phyloP scores from a whole-genome alignment of 2,113 vertebrate genomes.

The Hemibagrus wyckioides region DNA sequence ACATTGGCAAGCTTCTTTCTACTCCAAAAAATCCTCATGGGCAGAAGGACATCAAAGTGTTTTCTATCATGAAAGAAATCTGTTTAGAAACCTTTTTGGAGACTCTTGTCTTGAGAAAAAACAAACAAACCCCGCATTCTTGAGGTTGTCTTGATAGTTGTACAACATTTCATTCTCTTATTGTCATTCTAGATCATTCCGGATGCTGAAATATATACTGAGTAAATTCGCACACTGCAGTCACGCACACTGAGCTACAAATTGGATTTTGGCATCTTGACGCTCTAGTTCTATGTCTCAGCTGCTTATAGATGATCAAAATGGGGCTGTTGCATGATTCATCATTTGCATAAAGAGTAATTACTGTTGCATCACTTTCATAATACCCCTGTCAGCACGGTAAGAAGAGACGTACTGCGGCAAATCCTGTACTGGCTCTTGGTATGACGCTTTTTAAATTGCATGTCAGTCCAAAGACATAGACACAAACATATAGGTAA shows the following conservation, averaged over 20 bases:
- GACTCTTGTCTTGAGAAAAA: background rate
- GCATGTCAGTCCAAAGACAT: slow-evolving; percentile 10
- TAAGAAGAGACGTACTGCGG: background rate
- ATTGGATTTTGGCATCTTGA: slow-evolving; percentile 6
- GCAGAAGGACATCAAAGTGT: background rate
- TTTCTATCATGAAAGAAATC: background rate
- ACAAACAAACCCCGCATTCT: background rate
- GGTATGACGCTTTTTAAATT: slow-evolving; percentile 28
- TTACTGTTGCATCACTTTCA: slow-evolving; percentile 20
- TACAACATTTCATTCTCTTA: background rate
- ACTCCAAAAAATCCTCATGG: background rate
- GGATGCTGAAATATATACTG: background rate
- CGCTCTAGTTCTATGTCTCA: background rate
- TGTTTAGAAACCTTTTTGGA: background rate
- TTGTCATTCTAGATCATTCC: slow-evolving; percentile 13
- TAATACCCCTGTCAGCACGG: slow-evolving; percentile 20
- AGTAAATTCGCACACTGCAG: slow-evolving; percentile 16
- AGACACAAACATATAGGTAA: background rate
- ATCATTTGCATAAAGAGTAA: slow-evolving; percentile 30
- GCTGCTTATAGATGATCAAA: slow-evolving; percentile 31
- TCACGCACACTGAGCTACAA: slow-evolving; percentile 8
- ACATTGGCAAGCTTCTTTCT: background rate
- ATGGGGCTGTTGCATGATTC: slow-evolving; percentile 32
- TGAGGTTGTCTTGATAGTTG: background rate
- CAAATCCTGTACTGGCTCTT: slow-evolving; percentile 11